These are phyloP conservation scores for Seriola aureovittata DNA, from an alignment of 2,113 vertebrate genomes.

Conservation along the genomic window DNA sequence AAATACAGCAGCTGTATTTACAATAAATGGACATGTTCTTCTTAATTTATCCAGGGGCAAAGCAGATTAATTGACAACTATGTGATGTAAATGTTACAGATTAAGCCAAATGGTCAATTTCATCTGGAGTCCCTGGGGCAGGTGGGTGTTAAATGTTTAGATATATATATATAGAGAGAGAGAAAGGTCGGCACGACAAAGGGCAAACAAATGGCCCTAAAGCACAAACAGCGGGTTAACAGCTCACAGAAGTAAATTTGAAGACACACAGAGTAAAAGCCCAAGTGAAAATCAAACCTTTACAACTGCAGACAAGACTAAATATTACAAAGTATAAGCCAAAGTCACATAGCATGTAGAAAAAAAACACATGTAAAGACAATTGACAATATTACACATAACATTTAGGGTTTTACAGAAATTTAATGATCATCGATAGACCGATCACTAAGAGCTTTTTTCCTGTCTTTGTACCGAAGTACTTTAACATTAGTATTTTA, in stretches of 20 bases:
- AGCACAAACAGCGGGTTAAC: background rate
- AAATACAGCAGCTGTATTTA: background rate
- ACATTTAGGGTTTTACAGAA: too few relatives aligned
- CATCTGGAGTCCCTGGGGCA: background rate
- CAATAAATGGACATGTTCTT: slow-evolving; percentile 16
- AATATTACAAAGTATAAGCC: background rate
- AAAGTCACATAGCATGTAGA: background rate
- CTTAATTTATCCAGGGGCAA: slow-evolving; percentile 8
- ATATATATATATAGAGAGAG: background rate
- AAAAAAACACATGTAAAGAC: background rate
- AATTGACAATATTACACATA: too few relatives aligned
- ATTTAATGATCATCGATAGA: too few relatives aligned
- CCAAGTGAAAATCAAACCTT: background rate
- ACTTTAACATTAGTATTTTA: background rate
- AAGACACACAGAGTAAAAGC: background rate
- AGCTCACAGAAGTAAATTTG: background rate
- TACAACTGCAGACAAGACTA: background rate
- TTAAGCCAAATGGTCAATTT: slow-evolving; percentile 12
- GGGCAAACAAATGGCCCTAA: background rate
- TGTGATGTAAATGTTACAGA: slow-evolving; percentile 10
- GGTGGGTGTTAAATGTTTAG: slow-evolving; percentile 8
- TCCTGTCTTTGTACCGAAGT: too few relatives aligned
- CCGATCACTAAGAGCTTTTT: too few relatives aligned
- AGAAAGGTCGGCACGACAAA: background rate
- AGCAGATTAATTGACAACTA: slow-evolving; percentile 15